Evolutionary conservation across 2,888 invertebrate genomes (phyloP).

Genomic region (Lasioglossum morio): DNA sequence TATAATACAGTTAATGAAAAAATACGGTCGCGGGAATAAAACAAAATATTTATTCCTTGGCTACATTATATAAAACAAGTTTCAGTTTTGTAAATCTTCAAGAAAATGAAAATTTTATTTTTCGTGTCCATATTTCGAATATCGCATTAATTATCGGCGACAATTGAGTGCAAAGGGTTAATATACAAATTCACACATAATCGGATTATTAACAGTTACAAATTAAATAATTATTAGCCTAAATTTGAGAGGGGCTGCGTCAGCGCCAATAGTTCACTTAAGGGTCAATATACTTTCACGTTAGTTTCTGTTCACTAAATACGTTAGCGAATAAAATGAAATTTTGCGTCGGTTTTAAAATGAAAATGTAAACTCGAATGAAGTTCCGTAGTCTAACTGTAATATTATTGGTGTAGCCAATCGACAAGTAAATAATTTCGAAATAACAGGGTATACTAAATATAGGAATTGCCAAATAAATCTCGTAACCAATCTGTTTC

Average conservation of each 20-base stretch:
- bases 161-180: too few relatives aligned
- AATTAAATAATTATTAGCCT: not conserved
- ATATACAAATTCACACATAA: not conserved
- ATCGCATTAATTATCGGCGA: too few relatives aligned
- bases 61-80: too few relatives aligned
- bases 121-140: too few relatives aligned
- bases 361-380: not conserved
- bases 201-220: not conserved
- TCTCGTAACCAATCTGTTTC: slow-evolving; percentile 15
- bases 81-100: too few relatives aligned
- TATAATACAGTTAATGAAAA: too few relatives aligned
- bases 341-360: not conserved
- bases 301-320: not conserved
- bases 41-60: too few relatives aligned
- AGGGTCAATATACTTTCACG: not conserved
- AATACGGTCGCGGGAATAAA: too few relatives aligned
- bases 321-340: not conserved
- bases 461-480: not conserved
- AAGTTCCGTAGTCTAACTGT: not conserved
- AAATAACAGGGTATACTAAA: not conserved
- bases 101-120: too few relatives aligned
- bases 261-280: too few relatives aligned
- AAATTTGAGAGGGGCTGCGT: not conserved
- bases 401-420: not conserved
- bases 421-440: not conserved